Evolutionary conservation across 2,113 vertebrate genomes (phyloP).

Genomic region (Crotophaga sulcirostris): DNA sequence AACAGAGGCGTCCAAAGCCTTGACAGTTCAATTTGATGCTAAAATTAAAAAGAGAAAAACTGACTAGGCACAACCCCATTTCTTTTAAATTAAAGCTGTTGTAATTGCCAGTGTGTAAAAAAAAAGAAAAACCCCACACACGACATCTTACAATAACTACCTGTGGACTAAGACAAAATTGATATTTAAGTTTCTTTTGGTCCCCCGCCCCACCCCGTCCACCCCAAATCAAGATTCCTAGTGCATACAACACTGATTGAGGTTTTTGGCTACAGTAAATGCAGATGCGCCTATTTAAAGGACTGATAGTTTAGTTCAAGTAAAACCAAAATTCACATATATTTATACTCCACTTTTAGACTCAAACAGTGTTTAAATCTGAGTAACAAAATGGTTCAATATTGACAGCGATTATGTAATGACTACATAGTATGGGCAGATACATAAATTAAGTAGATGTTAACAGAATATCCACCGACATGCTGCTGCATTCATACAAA

Average conservation of each 20-base stretch:
- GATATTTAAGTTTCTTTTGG: conserved; percentile 52
- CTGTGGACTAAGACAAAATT: conserved; percentile 36
- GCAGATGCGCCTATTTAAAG: conserved; percentile 53
- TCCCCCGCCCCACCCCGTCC: conserved; percentile 30
- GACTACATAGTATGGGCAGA: conserved; percentile 12
- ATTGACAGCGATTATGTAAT: conserved; percentile 42
- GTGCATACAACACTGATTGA: conserved; percentile 62
- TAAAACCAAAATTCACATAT: conserved; percentile 79
- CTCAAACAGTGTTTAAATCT: conserved; percentile 75
- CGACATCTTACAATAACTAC: background rate
- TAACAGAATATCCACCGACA: conserved; percentile 23
- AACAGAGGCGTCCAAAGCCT: too few relatives aligned
- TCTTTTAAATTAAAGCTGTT: conserved; percentile 50
- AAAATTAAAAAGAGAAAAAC: background rate
- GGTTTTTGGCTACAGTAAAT: conserved; percentile 56
- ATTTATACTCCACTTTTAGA: conserved; percentile 60
- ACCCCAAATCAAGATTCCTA: conserved; percentile 61
- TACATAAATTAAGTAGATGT: conserved; percentile 51
- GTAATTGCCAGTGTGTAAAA: conserved; percentile 64
- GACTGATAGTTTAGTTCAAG: conserved; percentile 74
- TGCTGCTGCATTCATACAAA: conserved; percentile 42
- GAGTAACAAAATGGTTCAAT: conserved; percentile 66
- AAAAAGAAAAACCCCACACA: background rate
- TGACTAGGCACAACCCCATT: conserved; percentile 4
- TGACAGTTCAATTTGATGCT: conserved; percentile 47